Conservation (phyloP, 1,140 invertebrate genomes). For the Neuroterus valhalla region DNA sequence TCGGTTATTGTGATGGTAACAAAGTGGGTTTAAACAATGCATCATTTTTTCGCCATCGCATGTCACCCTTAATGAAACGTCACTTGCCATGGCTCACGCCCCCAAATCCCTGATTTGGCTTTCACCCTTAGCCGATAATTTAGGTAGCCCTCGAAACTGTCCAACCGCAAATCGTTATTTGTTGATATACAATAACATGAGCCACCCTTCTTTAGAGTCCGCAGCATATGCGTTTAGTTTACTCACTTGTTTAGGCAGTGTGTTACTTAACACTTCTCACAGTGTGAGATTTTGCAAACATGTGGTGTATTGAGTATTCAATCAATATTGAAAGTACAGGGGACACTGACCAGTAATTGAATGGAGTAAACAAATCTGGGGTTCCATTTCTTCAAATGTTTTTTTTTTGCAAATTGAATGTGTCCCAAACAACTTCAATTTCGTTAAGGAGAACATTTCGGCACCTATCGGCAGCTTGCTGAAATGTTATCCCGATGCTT, state of each 20-base stretch:
- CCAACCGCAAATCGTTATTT: slow-evolving; percentile 22
- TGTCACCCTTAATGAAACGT: slow-evolving; percentile 30
- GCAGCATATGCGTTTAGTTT: slow-evolving; percentile 16
- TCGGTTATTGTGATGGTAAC: background rate
- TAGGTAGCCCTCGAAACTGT: slow-evolving; percentile 27
- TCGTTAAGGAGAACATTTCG: no score
- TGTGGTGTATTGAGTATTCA: background rate
- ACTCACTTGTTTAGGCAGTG: slow-evolving; percentile 4
- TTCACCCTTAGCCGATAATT: slow-evolving; percentile 23
- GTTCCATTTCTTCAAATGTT: background rate
- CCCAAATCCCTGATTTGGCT: slow-evolving; percentile 19
- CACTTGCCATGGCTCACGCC: slow-evolving; percentile 29
- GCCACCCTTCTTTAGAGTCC: slow-evolving; percentile 12
- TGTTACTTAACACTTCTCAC: slow-evolving; percentile 12
- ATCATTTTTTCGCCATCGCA: slow-evolving; percentile 16
- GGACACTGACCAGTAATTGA: background rate
- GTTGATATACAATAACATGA: slow-evolving; percentile 24
- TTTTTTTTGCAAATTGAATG: background rate
- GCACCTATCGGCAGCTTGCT: no score
- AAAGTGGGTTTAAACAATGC: background rate
- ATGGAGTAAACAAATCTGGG: background rate
- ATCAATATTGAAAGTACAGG: background rate
- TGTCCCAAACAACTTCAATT: no score
- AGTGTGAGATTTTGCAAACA: background rate
- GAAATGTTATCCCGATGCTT: no score